phyloP scores from a whole-genome alignment of 2,113 vertebrate species.

The Vombatus ursinus region DNA sequence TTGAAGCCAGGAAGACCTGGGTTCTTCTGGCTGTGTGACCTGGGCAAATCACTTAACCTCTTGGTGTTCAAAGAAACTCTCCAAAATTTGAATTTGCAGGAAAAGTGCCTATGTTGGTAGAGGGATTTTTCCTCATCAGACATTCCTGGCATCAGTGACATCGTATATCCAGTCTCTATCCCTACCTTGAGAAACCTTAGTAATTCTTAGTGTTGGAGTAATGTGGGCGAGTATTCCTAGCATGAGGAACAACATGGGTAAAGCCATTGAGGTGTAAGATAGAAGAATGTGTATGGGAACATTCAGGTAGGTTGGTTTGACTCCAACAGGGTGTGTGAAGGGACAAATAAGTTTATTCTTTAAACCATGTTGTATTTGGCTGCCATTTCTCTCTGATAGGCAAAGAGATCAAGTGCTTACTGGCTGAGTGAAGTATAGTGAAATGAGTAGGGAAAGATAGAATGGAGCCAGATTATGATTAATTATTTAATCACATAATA shows the following conservation, averaged over 20 bases:
- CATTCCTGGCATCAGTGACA: background rate
- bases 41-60: background rate
- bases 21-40: background rate
- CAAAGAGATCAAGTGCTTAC: background rate
- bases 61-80: background rate
- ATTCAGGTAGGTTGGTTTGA: background rate
- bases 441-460: background rate
- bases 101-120: background rate
- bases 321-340: background rate
- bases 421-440: background rate
- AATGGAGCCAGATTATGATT: background rate
- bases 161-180: background rate
- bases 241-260: background rate
- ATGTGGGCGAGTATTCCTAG: background rate
- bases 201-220: background rate
- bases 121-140: background rate
- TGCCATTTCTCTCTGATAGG: background rate
- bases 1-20: background rate
- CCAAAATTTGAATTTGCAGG: background rate
- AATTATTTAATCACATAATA: background rate
- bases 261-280: background rate
- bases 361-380: background rate
- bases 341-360: background rate
- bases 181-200: background rate
- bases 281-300: background rate